phyloP scores from a whole-genome alignment of 2,797 vertebrate genomes.

The Pseudochaenichthys georgianus region DNA sequence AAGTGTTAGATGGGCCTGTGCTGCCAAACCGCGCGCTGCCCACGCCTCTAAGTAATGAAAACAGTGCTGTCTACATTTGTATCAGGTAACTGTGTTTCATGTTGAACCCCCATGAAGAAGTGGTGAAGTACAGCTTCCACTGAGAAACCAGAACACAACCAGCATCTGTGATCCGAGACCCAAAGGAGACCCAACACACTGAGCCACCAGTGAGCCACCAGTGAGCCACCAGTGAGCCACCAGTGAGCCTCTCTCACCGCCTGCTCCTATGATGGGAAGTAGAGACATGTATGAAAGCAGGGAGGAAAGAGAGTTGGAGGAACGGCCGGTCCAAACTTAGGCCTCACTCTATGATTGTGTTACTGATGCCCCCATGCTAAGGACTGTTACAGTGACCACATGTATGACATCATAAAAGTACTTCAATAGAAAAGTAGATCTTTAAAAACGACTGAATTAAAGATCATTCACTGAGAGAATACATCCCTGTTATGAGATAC shows the following conservation, averaged over 20 bases:
- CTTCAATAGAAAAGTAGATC: neutral
- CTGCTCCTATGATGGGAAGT: neutral
- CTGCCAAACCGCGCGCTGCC: slow-evolving; percentile 50
- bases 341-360: slow-evolving; percentile 56
- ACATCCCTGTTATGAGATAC: too few relatives aligned
- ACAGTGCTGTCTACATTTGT: slow-evolving; percentile 50
- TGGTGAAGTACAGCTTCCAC: slow-evolving; percentile 42
- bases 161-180: slow-evolving; percentile 57
- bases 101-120: slow-evolving; percentile 42
- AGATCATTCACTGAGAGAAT: slow-evolving; percentile 15
- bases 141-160: slow-evolving; percentile 43
- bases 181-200: neutral
- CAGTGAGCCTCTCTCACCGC: neutral
- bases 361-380: slow-evolving; percentile 77
- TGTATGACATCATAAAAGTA: neutral
- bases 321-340: neutral
- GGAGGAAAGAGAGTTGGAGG: neutral
- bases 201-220: slow-evolving; percentile 2
- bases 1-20: slow-evolving; percentile 73
- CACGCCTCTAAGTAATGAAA: slow-evolving; percentile 37
- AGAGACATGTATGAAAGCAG: neutral
- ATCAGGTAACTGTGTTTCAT: slow-evolving; percentile 53
- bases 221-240: neutral
- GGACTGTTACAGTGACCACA: neutral
- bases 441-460: neutral